These are phyloP conservation scores for Anastrepha ludens DNA, from an alignment of 1,140 invertebrate genomes.

Conservation along the genomic window DNA sequence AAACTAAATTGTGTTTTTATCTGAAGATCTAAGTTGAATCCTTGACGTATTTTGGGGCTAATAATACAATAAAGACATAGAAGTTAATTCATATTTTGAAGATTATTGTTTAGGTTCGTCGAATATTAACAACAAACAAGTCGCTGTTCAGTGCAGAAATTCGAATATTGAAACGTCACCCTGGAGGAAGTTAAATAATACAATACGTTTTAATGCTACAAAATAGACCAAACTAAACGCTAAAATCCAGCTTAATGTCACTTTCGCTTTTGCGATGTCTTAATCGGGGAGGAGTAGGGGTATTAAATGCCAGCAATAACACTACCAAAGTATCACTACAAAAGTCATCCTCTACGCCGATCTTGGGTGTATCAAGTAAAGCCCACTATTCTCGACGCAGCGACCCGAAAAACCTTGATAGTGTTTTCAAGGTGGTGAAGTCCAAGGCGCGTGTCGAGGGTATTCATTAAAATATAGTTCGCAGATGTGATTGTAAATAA, in stretches of 20 bases:
- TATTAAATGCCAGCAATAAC: constrained; percentile 39
- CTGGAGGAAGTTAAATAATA: constrained; percentile 35
- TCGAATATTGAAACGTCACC: background rate
- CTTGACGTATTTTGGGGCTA: background rate
- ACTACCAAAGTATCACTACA: constrained; percentile 40
- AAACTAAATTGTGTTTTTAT: constrained; percentile 45
- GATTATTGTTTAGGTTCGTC: background rate
- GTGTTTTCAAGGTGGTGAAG: constrained; percentile 67
- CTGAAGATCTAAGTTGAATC: background rate
- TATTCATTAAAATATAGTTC: constrained; percentile 47
- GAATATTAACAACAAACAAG: background rate
- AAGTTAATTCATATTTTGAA: background rate
- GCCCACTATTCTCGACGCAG: constrained; percentile 67
- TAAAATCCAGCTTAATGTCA: constrained; percentile 47
- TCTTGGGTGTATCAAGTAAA: background rate
- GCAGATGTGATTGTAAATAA: background rate
- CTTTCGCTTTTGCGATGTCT: constrained; percentile 56
- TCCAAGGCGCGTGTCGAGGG: constrained; percentile 64
- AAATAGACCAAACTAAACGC: constrained; percentile 1
- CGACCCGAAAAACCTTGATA: constrained; percentile 64
- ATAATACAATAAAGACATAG: background rate
- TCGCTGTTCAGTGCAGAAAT: background rate
- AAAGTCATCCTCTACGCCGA: background rate
- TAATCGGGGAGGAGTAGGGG: constrained; percentile 3
- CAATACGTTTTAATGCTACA: background rate